Conservation (phyloP, 2,797 vertebrate genomes). For the Eospalax fontanierii region DNA sequence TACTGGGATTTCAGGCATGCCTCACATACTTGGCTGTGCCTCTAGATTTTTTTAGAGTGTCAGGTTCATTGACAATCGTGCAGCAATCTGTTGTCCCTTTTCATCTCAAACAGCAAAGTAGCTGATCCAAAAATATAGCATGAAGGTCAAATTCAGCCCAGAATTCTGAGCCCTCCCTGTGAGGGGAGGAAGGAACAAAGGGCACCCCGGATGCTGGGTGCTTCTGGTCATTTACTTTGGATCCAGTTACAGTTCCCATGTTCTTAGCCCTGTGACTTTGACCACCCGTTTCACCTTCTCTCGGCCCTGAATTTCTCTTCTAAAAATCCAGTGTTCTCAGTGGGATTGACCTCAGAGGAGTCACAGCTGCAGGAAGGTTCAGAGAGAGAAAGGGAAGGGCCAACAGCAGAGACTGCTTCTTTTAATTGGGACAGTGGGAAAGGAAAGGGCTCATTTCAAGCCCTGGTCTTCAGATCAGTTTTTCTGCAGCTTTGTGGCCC, state of each 20-base stretch:
- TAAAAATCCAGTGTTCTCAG: not conserved
- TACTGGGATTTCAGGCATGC: not conserved
- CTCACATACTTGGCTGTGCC: not conserved
- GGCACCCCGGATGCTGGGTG: not conserved
- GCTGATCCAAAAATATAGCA: not conserved
- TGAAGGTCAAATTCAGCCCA: not conserved
- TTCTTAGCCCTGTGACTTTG: not conserved
- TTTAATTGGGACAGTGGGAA: not conserved
- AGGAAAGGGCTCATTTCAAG: not conserved
- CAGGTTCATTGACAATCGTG: accelerated
- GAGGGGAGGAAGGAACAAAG: not conserved
- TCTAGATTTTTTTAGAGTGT: not conserved
- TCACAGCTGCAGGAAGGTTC: not conserved
- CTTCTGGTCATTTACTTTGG: not conserved
- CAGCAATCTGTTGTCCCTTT: not conserved
- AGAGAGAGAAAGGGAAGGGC: not conserved
- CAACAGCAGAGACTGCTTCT: not conserved
- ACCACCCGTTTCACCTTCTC: not conserved
- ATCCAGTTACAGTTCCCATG: not conserved
- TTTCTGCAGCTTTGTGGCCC: not conserved
- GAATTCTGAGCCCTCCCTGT: not conserved
- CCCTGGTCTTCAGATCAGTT: not conserved
- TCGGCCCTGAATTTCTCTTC: not conserved
- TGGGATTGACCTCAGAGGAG: not conserved
- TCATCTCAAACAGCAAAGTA: not conserved